Evolutionary conservation across 2,113 vertebrate species (phyloP), one percentile per base, ranked within the genome.

Genomic region (Bubo blakistoni): DNA sequence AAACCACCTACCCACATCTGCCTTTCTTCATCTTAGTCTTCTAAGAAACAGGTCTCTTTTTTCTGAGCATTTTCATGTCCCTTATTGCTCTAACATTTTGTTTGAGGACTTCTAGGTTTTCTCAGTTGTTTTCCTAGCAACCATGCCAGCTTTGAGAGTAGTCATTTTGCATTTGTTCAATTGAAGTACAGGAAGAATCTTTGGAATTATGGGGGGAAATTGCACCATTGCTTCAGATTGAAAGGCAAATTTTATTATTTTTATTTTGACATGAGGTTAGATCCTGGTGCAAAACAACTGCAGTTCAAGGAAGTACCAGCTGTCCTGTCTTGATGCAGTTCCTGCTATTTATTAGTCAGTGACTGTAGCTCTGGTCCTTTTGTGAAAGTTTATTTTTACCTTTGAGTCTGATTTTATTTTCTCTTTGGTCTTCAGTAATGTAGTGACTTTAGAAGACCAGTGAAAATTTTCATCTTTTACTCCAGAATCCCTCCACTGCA

Each of bases 21-120:
- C 65, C 21, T 66, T 13, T 18, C 63, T 61, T 70, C 80, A 10
- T 49, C 17, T 4, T 20, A n/a, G 51, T 65, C 70, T 93, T 93
- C 87, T 46, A 55, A 91, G 85, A 93, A 92, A 44, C 9, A 42
- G 36, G 36, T 58, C 59, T 87, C 42, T 87, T 27, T 27, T 61
- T 71, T 51, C 70, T 40, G 57, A 92, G 84, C 11, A 0, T 36
- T 90, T 94, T 34, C 11, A 10, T 32, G 91, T 69, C 47, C 36
- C 7, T 61, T 55, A 67, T 84, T 71, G 52, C 80, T 86, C 73
- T 51, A 47, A 92, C 52, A 6, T 97, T 96, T 95, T 87, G 57
- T 97, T 97, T 97, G 91, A 92, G 86, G 94, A 70, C 57, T 96
- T 97, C 55, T 27, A 97, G 91, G 94, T 96, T 97, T 65, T 92